Percentiles rank a stretch among this genome's conserved stretches.
Evolutionary conservation across 2,113 vertebrate species (phyloP).

Genomic region (Periophthalmodon schlosseri): DNA sequence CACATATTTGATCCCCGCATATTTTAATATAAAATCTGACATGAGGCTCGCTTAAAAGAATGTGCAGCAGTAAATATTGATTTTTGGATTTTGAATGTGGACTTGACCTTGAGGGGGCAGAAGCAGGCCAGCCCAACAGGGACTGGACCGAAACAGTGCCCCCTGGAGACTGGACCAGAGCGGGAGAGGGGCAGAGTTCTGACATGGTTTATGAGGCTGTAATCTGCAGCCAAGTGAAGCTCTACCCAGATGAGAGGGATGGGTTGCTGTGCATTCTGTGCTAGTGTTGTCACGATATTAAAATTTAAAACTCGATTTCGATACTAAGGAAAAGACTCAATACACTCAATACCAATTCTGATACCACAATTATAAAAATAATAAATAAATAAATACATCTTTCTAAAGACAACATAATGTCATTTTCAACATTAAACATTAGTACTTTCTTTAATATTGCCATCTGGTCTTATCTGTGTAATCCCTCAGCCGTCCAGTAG

Average conservation of each 20-base stretch:
- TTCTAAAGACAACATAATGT: too few species aligned
- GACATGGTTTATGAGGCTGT: conserved; percentile 5
- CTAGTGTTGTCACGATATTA: too few species aligned
- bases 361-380: too few species aligned
- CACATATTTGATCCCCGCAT: conserved; percentile 3
- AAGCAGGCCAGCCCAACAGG: neutral
- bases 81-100: conserved; percentile 1
- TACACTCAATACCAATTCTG: too few species aligned
- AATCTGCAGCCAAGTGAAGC: conserved; percentile 2
- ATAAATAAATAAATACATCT: too few species aligned
- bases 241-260: neutral
- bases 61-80: neutral
- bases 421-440: too few species aligned
- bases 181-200: neutral
- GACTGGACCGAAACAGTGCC: neutral
- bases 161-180: neutral
- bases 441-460: too few species aligned
- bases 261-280: neutral
- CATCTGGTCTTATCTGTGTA: too few species aligned
- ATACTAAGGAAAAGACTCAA: too few species aligned
- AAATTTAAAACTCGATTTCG: too few species aligned
- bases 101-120: neutral
- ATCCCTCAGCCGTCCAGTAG: too few species aligned
- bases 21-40: conserved; percentile 7
- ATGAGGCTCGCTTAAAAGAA: neutral